Percentiles rank a stretch among this genome's conserved stretches.
phyloP scores from a whole-genome alignment of 2,113 vertebrate species.

The Gobius niger region DNA sequence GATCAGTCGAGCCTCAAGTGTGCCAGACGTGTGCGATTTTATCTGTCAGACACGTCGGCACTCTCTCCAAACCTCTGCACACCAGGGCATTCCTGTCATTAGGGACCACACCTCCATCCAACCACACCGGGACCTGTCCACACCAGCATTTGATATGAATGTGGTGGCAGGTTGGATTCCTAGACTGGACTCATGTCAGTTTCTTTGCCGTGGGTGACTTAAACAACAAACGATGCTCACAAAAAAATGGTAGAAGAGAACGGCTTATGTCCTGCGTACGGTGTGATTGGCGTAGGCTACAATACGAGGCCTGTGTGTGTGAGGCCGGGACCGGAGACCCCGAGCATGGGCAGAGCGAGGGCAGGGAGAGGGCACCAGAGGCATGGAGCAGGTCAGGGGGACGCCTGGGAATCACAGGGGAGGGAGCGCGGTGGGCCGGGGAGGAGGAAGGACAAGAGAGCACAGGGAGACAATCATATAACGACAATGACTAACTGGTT shows the following conservation, averaged over 20 bases:
- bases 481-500: too few relatives aligned
- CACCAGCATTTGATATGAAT: neutral
- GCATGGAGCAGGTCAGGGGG: slow-evolving; percentile 7
- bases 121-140: neutral
- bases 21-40: neutral
- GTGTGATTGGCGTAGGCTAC: slow-evolving; percentile 9
- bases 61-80: neutral
- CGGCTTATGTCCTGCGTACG: neutral
- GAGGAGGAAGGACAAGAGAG: neutral
- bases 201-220: too few relatives aligned
- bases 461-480: neutral
- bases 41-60: neutral
- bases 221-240: neutral
- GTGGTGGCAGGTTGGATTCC: neutral
- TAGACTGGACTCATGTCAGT: too few relatives aligned
- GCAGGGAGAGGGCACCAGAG: neutral
- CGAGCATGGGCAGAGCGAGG: neutral
- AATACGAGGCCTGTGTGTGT: neutral
- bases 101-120: slow-evolving; percentile 8
- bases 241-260: neutral
- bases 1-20: neutral
- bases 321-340: neutral
- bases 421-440: neutral
- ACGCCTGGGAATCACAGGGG: slow-evolving; percentile 8
- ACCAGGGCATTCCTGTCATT: neutral